Base-by-base conservation (phyloP, 2,113 vertebrate genomes). In the Myxocyprinus asiaticus region DNA sequence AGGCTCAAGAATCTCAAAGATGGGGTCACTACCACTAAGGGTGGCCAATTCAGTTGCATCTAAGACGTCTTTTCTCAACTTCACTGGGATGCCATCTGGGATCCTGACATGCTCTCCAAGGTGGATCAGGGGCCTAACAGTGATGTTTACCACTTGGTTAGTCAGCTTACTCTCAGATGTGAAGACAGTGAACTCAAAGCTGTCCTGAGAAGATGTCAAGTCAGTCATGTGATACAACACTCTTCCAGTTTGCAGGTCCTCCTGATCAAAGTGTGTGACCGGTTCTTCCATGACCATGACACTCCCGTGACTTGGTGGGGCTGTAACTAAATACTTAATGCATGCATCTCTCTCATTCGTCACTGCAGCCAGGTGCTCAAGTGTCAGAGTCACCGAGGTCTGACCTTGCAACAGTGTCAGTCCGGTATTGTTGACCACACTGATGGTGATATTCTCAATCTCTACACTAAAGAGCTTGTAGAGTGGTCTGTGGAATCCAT, bases 381-480 rank as follows among this genome's bases (percentile, higher is more conserved):
- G 93, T 45, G 93, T 94, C 82, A 96, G 86, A 15, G 88, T 62
- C 11, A 94, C 88, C 0, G 87, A 89, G 0, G 90, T 94, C 81
- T 92, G 90, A 47, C 95, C 94, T 87, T 97, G 96, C 2, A 85
- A 87, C 85, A 98, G 84, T 0, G 68, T 88, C 62, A 97, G 82
- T 53, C 86, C 88, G 0, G 94, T 95, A 87, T 94, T 94, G 87
- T 96, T 97, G 71, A 94, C 87, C 0, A 97, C 78, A 14, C 82
- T 87, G 72, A 96, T 85, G 11, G 90, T 76, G 0, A 94, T 75
- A 9, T 94, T 93, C 50, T 90, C 84, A 4, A 98, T 94, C 81
- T 97, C 94, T 85, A 96, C 76, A 76, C 88, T 93, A 66, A 97
- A 96, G 0, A 94, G 88, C 84, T 94, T 96, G 86, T 94, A 96